Evolutionary conservation across 1,140 invertebrate species (phyloP), one percentile per base, ranked within the genome.

Genomic region (Leptinotarsa texana): DNA sequence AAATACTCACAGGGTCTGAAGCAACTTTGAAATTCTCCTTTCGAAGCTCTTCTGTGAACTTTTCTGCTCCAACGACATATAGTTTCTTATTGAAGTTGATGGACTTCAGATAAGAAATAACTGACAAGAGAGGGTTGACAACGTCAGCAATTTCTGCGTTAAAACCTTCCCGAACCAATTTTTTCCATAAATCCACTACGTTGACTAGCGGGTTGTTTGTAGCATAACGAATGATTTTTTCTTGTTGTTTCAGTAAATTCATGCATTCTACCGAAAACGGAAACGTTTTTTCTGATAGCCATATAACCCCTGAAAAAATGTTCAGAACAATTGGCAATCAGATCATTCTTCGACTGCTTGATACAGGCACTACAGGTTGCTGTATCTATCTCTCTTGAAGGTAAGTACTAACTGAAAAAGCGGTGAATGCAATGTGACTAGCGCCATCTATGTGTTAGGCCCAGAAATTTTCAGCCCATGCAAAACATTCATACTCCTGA

Each of bases 81-180:
- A 82, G 27, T 78, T 83, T 78, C 61, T 80, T 80, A 22, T 79
- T 73, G 57, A 83, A 83, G 13, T 83, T 74, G 33, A 83, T 82
- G 18, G 82, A 79, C 63, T 80, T 81, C 27, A 84, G 72, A 72
- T 83, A 80, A 49, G 72, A 70, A 27, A 77, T 75, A 13, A 80
- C 73, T 15, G 78, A 76, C 17, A 74, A 48, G 18, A 74, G 63
- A 6, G 83, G 83, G 27, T 68, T 75, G 11, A 80, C 57, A 1
- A 80, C 17, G 67, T 81, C 75, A 17, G 74, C 72, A 42, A 63
- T 67, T 22, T 77, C 69, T 63, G 76, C 73, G 63, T 77, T 62
- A 67, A 75, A 65, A 69, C 66, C 68, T 68, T 71, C 76, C 4
- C 42, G 57, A 42, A 72, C 78, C 17, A 84, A 76, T 33, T 72